Conservation (phyloP, 2,113 vertebrate species). For the Cyprinodon tularosa region DNA sequence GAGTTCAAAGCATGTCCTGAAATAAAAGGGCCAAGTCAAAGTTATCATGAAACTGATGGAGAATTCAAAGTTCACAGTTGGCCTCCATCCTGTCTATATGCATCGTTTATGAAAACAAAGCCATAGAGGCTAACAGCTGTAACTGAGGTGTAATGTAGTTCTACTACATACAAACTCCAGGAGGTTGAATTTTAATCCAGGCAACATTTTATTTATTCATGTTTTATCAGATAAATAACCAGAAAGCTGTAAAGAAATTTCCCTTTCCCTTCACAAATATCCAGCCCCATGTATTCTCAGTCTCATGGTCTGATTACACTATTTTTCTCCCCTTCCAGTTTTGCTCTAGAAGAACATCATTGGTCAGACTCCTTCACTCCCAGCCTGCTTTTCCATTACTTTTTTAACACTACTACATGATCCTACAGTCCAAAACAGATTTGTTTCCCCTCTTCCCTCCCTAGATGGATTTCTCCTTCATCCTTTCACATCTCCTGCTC, state of each 20-base stretch:
- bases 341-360: not conserved
- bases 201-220: not conserved
- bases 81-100: not conserved
- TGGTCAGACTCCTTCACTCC: not conserved
- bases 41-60: conserved; percentile 19
- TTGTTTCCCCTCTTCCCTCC: conserved; percentile 23
- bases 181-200: not conserved
- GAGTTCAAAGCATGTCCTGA: not conserved
- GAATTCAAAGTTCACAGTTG: not conserved
- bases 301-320: not conserved
- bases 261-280: not conserved
- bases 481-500: conserved; percentile 22
- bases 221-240: not conserved
- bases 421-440: conserved; percentile 13
- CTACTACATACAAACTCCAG: not conserved
- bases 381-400: not conserved
- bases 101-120: not conserved
- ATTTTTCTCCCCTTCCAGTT: not conserved
- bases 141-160: not conserved
- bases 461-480: conserved; percentile 8
- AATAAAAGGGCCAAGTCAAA: conserved; percentile 29
- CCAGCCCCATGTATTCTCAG: not conserved
- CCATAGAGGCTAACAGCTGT: not conserved
- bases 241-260: not conserved
- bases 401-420: not conserved